Evolutionary conservation across 2,797 vertebrate genomes (phyloP).

Genomic region (Pantherophis vulpinus): DNA sequence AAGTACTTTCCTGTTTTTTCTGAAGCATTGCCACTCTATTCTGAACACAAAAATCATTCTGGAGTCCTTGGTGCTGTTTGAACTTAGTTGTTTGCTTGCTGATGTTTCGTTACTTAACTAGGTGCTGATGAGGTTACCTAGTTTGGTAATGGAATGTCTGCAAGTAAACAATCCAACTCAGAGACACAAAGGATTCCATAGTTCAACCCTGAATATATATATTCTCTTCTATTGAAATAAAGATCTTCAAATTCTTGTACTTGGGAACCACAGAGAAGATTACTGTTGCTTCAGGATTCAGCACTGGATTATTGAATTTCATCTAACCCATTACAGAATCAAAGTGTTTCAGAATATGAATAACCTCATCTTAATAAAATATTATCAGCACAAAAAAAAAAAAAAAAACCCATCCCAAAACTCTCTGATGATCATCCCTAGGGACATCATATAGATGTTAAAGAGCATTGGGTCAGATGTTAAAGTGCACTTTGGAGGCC

Average conservation of each 20-base stretch:
- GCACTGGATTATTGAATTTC: not conserved
- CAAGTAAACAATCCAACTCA: not conserved
- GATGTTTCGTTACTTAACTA: not conserved
- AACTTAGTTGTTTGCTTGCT: not conserved
- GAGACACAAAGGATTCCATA: not conserved
- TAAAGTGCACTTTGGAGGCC: not conserved
- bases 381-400: not conserved
- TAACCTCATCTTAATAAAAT: not conserved
- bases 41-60: not conserved
- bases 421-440: not conserved
- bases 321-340: not conserved
- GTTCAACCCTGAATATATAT: not conserved
- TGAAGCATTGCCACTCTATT: not conserved
- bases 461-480: not conserved
- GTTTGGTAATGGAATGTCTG: not conserved
- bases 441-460: not conserved
- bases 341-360: not conserved
- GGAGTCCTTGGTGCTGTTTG: not conserved
- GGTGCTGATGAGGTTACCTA: not conserved
- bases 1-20: not conserved
- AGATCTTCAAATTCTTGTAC: not conserved
- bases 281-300: not conserved
- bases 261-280: not conserved
- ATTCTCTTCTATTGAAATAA: not conserved
- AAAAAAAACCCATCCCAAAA: not conserved